Evolutionary conservation across 2,797 vertebrate genomes (phyloP).

Genomic region (Alectoris magna): DNA sequence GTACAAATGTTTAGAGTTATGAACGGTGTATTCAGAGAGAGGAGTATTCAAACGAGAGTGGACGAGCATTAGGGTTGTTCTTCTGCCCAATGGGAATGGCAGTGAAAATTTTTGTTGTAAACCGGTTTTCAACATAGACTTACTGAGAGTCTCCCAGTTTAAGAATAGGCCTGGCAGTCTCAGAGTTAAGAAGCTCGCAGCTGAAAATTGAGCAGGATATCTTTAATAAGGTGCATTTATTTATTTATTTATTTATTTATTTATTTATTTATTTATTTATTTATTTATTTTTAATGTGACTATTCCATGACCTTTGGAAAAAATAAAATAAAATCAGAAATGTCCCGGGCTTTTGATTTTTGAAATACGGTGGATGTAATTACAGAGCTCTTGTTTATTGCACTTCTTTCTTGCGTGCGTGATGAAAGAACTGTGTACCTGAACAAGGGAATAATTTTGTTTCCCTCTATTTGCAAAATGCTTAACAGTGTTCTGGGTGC

Average conservation of each 20-base stretch:
- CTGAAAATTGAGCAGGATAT: neutral
- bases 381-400: slow-evolving; percentile 3
- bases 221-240: slow-evolving; percentile 25
- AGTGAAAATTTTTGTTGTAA: neutral
- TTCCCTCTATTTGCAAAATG: neutral
- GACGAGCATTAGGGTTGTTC: neutral
- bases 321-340: slow-evolving; percentile 6
- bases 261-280: neutral
- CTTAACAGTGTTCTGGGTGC: neutral
- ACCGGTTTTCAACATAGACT: neutral
- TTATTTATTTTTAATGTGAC: slow-evolving; percentile 22
- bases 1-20: neutral
- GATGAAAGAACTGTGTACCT: slow-evolving; percentile 14
- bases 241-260: neutral
- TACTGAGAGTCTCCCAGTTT: slow-evolving; percentile 7
- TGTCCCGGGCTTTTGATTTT: slow-evolving; percentile 23
- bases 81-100: neutral
- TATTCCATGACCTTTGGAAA: slow-evolving; percentile 32
- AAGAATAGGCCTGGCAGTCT: neutral
- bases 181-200: neutral
- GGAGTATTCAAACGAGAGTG: slow-evolving; percentile 14
- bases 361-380: slow-evolving; percentile 2
- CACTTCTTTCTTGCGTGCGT: neutral
- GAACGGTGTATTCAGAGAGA: fast-evolving
- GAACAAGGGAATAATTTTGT: slow-evolving; percentile 1